phyloP scores from a whole-genome alignment of 2,888 invertebrate species.

The Lithosia quadra region DNA sequence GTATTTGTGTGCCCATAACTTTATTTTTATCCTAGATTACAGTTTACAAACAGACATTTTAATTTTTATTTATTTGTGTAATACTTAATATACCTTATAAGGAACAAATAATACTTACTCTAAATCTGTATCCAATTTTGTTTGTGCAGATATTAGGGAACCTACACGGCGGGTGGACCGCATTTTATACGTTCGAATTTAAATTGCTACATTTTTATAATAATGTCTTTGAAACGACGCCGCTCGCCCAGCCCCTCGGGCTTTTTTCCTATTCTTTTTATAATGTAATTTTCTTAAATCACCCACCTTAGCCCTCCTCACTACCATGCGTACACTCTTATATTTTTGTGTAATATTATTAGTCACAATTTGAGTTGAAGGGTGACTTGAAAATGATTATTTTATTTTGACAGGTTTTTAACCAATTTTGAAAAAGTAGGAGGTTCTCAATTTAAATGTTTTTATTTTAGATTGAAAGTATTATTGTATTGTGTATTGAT shows the following conservation, averaged over 20 bases:
- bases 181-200: constrained; percentile 78
- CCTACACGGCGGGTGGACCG: constrained; percentile 59
- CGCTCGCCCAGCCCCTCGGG: constrained; percentile 67
- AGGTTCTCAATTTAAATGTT: too few species aligned
- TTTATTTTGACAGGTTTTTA: background rate
- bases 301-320: constrained; percentile 71
- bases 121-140: constrained; percentile 16
- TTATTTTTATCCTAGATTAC: too few species aligned
- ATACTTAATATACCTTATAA: too few species aligned
- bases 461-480: too few species aligned
- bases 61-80: too few species aligned
- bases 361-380: background rate
- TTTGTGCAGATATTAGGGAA: constrained; percentile 38
- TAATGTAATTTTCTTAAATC: constrained; percentile 85
- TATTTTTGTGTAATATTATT: constrained; percentile 38
- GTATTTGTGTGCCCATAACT: background rate
- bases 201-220: constrained; percentile 82
- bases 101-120: too few species aligned
- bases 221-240: constrained; percentile 74
- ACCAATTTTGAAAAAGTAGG: background rate
- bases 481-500: too few species aligned
- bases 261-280: constrained; percentile 74
- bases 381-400: background rate
- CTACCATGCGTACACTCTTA: constrained; percentile 31
- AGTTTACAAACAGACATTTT: too few species aligned